Evolutionary conservation across 1,140 invertebrate species (phyloP).

Genomic region (Brachionus koreanus): DNA sequence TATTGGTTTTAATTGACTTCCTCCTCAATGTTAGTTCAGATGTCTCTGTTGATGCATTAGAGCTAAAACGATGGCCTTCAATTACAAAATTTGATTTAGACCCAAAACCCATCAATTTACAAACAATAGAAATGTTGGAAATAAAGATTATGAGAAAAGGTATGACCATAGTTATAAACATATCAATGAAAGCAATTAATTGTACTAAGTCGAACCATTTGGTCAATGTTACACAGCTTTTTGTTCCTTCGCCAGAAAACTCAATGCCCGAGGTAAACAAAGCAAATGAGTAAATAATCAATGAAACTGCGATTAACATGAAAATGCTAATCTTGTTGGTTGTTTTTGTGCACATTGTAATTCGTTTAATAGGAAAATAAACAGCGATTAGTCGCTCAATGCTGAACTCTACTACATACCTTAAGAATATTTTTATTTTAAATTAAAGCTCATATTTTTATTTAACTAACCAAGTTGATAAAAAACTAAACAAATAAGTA

Average conservation of each 20-base stretch:
- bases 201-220: conserved; percentile 23
- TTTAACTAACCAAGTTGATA: conserved; percentile 54
- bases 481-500: conserved; percentile 53
- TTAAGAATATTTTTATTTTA: not conserved
- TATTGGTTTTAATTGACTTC: not conserved
- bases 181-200: conserved; percentile 21
- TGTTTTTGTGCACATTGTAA: conserved; percentile 48
- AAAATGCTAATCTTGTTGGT: conserved; percentile 48
- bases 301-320: conserved; percentile 46
- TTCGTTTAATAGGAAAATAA: conserved; percentile 52
- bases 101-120: not conserved
- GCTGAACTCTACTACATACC: conserved; percentile 53
- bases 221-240: not conserved
- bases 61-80: not conserved
- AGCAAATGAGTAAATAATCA: conserved; percentile 49
- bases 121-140: conserved; percentile 30
- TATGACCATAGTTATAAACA: conserved; percentile 10
- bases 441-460: not conserved
- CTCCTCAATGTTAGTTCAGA: not conserved
- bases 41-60: not conserved
- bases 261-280: conserved; percentile 48
- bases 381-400: conserved; percentile 55
- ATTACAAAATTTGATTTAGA: not conserved
- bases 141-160: conserved; percentile 31
- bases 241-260: not conserved